phyloP scores from a whole-genome alignment of 2,797 vertebrate species.

The Melopsittacus undulatus region DNA sequence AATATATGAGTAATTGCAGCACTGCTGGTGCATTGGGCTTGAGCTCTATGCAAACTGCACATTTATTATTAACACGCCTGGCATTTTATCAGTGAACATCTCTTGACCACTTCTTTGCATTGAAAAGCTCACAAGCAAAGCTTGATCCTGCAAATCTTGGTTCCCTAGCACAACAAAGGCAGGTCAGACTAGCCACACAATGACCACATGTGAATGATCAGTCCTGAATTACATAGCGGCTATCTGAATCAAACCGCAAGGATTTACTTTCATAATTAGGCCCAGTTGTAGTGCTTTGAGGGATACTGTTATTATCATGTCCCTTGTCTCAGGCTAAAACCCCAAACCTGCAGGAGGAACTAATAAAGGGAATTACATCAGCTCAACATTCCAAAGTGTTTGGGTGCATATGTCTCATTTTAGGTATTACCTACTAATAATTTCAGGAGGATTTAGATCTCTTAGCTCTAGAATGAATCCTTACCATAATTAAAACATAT shows the following conservation, averaged over 20 bases:
- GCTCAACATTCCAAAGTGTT: not conserved
- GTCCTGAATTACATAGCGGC: not conserved
- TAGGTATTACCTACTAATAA: not conserved
- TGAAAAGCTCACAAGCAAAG: not conserved
- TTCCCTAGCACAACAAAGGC: not conserved
- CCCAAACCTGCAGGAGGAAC: not conserved
- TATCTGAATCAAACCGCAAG: not conserved
- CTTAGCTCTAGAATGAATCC: not conserved
- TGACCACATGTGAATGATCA: not conserved
- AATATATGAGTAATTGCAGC: not conserved
- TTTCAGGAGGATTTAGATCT: not conserved
- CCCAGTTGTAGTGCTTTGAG: not conserved
- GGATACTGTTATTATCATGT: not conserved
- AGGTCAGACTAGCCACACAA: not conserved
- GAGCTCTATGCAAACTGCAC: not conserved
- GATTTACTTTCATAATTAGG: not conserved
- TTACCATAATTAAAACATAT: not conserved
- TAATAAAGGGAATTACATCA: not conserved
- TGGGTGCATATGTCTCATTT: not conserved
- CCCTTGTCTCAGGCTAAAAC: not conserved
- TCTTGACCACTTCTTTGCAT: not conserved
- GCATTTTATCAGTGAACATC: not conserved
- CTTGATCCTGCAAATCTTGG: not conserved
- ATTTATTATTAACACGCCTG: not conserved
- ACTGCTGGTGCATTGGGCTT: not conserved